Evolutionary conservation across 1,140 invertebrate species (phyloP).

Genomic region (Pygmarrhopalites habei): DNA sequence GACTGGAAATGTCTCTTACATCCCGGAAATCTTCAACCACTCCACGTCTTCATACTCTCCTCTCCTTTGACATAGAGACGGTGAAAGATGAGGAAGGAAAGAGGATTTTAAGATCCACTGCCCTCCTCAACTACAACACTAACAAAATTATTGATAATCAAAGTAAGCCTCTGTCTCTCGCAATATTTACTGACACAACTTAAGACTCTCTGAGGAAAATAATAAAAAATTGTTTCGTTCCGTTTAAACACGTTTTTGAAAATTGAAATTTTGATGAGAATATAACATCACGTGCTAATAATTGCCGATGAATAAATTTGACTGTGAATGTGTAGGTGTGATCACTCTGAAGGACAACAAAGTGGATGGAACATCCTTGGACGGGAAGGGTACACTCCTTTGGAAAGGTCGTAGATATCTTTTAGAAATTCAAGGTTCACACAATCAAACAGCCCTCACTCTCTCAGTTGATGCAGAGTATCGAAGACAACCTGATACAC

Average conservation of each 20-base stretch:
- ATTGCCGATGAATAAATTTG: neutral
- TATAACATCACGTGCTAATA: too few species aligned
- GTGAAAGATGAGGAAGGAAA: neutral
- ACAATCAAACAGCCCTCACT: slow-evolving; percentile 15
- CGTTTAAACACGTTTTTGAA: too few species aligned
- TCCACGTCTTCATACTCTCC: neutral
- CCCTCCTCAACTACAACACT: neutral
- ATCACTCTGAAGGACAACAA: neutral
- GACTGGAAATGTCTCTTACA: too few species aligned
- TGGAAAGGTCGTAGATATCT: neutral
- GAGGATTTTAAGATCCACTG: neutral
- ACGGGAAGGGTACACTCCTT: slow-evolving; percentile 10
- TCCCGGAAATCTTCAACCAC: neutral
- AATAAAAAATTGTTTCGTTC: too few species aligned
- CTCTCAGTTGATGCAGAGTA: slow-evolving; percentile 14
- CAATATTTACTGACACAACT: neutral
- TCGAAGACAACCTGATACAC: neutral
- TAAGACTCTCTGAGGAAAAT: too few species aligned
- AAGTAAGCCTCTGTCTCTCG: neutral
- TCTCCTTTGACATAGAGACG: neutral
- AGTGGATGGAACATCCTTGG: neutral
- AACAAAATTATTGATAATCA: neutral
- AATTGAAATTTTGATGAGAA: too few species aligned
- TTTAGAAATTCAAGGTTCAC: slow-evolving; percentile 10
- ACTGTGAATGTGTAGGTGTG: neutral